Evolutionary conservation across 2,113 vertebrate species (phyloP).

Genomic region (Riparia riparia): DNA sequence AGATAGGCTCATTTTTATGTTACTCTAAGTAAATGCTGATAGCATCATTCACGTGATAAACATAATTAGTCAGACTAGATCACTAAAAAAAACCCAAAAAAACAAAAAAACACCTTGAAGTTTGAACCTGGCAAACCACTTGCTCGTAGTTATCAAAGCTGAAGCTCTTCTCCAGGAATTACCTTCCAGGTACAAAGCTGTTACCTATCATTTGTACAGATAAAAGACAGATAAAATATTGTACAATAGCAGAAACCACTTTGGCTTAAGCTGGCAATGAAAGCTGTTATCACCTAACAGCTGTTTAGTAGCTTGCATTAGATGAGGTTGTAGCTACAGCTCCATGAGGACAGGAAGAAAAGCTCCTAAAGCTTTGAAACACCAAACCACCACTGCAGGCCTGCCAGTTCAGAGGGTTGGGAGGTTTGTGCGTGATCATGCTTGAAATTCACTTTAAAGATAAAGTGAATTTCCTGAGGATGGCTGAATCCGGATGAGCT

Average conservation of each 20-base stretch:
- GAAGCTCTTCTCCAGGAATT: background rate
- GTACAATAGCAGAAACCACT: background rate
- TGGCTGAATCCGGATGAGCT: background rate
- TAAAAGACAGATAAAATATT: background rate
- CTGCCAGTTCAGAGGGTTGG: background rate
- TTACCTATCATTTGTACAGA: background rate
- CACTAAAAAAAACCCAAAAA: background rate
- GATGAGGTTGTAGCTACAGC: background rate
- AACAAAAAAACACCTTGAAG: background rate
- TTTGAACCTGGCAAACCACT: background rate
- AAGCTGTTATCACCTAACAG: background rate
- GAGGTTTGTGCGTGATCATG: too few relatives aligned
- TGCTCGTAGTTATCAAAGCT: background rate
- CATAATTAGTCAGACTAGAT: background rate
- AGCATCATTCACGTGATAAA: background rate
- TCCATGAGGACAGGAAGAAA: background rate
- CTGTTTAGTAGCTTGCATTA: background rate
- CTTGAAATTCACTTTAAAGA: background rate
- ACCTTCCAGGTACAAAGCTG: background rate
- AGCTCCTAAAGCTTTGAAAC: background rate
- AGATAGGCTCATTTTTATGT: rapidly evolving
- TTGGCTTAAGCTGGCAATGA: background rate
- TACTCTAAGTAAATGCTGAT: background rate
- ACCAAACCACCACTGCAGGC: background rate
- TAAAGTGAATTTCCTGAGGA: background rate